Evolutionary conservation across 2,113 vertebrate species (phyloP).

Genomic region (Falcunculus frontatus): DNA sequence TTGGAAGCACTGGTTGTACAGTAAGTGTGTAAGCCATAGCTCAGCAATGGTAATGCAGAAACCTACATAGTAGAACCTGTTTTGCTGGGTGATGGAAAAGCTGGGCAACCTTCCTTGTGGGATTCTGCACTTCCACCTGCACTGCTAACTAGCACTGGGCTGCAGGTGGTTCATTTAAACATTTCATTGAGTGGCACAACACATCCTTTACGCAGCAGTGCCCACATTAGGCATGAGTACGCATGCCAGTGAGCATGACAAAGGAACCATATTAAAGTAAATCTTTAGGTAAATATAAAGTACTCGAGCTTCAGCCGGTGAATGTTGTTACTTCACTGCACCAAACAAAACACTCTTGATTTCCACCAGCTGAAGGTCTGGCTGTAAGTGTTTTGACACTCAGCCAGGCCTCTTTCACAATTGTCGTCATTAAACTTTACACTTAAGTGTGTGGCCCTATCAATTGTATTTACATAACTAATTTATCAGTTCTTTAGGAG

Average conservation of each 20-base stretch:
- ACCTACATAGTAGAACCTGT: neutral
- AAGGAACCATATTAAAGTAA: neutral
- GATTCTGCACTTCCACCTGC: neutral
- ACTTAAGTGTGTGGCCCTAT: neutral
- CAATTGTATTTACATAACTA: neutral
- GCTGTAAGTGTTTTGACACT: neutral
- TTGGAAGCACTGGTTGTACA: neutral
- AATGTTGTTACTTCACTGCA: neutral
- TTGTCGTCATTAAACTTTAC: neutral
- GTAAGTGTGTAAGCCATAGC: neutral
- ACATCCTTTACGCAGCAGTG: neutral
- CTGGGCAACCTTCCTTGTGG: neutral
- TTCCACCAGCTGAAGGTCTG: neutral
- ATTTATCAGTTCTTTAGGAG: neutral
- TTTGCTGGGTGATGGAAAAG: neutral
- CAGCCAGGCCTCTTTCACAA: neutral
- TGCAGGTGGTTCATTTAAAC: constrained; percentile 8
- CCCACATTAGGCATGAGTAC: neutral
- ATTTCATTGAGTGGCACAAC: neutral
- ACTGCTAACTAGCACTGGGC: neutral
- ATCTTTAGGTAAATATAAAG: constrained; percentile 7
- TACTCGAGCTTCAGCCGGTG: neutral
- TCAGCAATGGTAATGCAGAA: neutral
- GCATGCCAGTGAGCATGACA: neutral
- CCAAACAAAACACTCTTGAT: neutral